A percentile compares a stretch with the other conserved stretches of the same genome.
Conservation (phyloP, 2,113 vertebrate genomes). For the Seriola dumerili region DNA sequence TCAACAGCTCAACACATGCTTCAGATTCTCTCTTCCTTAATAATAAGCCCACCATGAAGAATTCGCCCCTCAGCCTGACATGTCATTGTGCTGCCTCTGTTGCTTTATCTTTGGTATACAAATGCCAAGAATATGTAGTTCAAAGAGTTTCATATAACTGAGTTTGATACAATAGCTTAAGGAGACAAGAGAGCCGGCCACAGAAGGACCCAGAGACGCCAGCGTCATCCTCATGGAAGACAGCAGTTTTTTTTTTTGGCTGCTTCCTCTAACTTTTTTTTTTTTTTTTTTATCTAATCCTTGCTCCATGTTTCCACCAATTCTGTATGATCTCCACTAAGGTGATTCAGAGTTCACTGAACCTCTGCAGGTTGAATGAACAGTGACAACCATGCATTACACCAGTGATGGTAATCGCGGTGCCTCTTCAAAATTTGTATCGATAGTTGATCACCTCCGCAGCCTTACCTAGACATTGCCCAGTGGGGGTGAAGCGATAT, state of each 20-base stretch:
- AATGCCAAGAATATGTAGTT: constrained; percentile 34
- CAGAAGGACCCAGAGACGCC: constrained; percentile 12
- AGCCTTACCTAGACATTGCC: constrained; percentile 91
- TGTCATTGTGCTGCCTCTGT: constrained; percentile 20
- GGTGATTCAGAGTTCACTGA: not conserved
- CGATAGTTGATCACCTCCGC: not conserved
- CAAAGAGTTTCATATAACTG: constrained; percentile 36
- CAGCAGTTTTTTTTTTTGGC: not conserved
- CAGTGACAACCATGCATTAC: not conserved
- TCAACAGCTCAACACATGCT: constrained; percentile 52
- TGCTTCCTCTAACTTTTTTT: constrained; percentile 24
- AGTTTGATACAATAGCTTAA: constrained; percentile 28
- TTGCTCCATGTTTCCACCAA: constrained; percentile 27
- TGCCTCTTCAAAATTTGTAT: too few relatives aligned
- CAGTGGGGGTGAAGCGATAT: constrained; percentile 92
- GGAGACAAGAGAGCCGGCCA: constrained; percentile 18
- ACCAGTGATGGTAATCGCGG: too few relatives aligned
- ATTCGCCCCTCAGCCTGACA: not conserved
- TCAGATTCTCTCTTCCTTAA: constrained; percentile 50
- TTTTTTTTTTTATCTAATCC: constrained; percentile 22
- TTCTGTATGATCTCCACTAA: constrained; percentile 26
- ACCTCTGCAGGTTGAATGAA: not conserved
- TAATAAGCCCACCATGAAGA: constrained; percentile 51
- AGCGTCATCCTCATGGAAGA: constrained; percentile 7
- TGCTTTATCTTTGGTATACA: constrained; percentile 34